Percentiles rank a stretch among this genome's conserved stretches.
phyloP scores from a whole-genome alignment of 2,888 invertebrate species.

The Pandemis corylana region DNA sequence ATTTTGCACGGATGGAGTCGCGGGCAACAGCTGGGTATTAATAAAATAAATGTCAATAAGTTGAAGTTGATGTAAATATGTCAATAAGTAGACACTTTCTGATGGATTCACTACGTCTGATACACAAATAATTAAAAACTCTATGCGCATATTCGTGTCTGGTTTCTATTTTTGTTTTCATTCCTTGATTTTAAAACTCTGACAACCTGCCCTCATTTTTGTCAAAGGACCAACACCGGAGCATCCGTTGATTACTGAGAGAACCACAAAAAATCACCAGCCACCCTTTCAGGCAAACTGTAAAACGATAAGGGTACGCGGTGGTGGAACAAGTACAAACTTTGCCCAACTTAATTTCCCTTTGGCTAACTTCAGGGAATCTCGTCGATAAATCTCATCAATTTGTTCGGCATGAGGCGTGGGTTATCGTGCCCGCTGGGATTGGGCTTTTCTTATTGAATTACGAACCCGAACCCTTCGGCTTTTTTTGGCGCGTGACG shows the following conservation, averaged over 20 bases:
- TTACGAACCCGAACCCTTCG: constrained; percentile 52
- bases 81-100: too few species aligned
- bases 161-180: too few species aligned
- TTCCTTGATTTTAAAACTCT: too few species aligned
- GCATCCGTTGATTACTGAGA: neutral
- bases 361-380: constrained; percentile 74
- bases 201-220: neutral
- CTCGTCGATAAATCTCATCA: constrained; percentile 78
- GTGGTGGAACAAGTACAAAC: constrained; percentile 64
- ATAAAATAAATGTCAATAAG: too few species aligned
- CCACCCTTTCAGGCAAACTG: constrained; percentile 49
- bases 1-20: too few species aligned
- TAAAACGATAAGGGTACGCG: constrained; percentile 64
- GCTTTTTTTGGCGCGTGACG: constrained; percentile 49
- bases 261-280: constrained; percentile 42
- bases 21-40: too few species aligned
- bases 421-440: constrained; percentile 58
- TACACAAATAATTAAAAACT: too few species aligned
- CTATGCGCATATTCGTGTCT: too few species aligned
- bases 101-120: too few species aligned
- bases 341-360: constrained; percentile 77
- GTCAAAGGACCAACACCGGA: neutral
- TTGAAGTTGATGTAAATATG: too few species aligned
- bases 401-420: constrained; percentile 70
- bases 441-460: constrained; percentile 70